Evolutionary conservation across 2,888 invertebrate species (phyloP).

Genomic region (Scaeva pyrastri): DNA sequence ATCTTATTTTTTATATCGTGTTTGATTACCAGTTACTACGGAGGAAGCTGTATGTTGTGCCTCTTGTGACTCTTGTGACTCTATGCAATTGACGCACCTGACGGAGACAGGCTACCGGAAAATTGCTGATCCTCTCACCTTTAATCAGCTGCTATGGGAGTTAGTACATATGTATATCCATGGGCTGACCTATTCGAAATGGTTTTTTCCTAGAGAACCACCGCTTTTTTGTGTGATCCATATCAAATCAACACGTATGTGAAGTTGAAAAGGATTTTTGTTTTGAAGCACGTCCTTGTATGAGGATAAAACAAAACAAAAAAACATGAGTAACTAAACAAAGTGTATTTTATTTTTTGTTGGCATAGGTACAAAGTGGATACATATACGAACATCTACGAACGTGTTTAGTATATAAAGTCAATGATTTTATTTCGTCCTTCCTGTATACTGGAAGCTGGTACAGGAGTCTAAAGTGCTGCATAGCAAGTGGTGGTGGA

Average conservation of each 20-base stretch:
- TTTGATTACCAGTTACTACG: conserved; percentile 15
- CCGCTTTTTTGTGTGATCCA: not conserved
- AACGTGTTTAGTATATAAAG: conserved; percentile 48
- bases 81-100: conserved; percentile 19
- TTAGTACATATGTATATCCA: not conserved
- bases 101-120: not conserved
- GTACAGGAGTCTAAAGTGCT: too few relatives aligned
- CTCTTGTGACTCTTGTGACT: not conserved
- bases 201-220: not conserved
- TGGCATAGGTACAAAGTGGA: conserved; percentile 13
- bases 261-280: not conserved
- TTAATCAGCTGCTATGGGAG: conserved; percentile 27
- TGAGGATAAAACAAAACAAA: not conserved
- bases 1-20: conserved; percentile 14
- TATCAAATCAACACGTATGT: not conserved
- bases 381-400: too few relatives aligned
- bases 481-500: not conserved
- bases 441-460: not conserved
- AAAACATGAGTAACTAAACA: conserved; percentile 31
- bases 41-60: conserved; percentile 1
- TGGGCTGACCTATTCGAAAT: not conserved
- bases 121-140: conserved; percentile 32
- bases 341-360: conserved; percentile 50
- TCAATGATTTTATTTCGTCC: not conserved
- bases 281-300: conserved; percentile 3